Evolutionary conservation across 1,140 invertebrate species (phyloP).

Genomic region (Galleria mellonella): DNA sequence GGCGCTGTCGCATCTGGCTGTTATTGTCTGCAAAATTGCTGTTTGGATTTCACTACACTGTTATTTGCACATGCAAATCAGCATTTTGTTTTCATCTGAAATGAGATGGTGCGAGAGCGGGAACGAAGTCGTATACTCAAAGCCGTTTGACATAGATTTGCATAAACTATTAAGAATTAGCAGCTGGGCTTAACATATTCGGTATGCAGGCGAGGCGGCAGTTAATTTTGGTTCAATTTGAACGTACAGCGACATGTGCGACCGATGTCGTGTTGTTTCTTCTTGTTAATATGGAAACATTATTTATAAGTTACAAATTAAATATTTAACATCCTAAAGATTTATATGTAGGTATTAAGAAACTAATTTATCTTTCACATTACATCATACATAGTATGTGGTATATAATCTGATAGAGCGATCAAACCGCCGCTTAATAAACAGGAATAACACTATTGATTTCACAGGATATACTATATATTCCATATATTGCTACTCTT

Average conservation of each 20-base stretch:
- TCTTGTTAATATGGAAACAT: background rate
- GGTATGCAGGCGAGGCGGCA: conserved; percentile 11
- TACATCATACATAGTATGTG: too few species aligned
- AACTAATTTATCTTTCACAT: too few species aligned
- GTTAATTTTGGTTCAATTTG: conserved; percentile 15
- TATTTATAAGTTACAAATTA: too few species aligned
- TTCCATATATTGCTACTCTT: too few species aligned
- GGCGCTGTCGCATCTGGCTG: conserved; percentile 44
- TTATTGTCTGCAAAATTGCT: conserved; percentile 64
- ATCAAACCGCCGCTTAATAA: too few species aligned
- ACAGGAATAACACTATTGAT: too few species aligned
- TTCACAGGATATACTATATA: too few species aligned
- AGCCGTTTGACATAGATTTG: conserved; percentile 40
- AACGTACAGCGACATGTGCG: conserved; percentile 4
- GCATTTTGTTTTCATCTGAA: conserved; percentile 58
- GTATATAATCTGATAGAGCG: too few species aligned
- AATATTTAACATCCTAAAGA: too few species aligned
- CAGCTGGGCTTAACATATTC: conserved; percentile 39
- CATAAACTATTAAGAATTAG: conserved; percentile 62
- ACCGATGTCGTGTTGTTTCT: background rate
- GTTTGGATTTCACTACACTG: conserved; percentile 63
- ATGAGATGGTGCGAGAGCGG: conserved; percentile 27
- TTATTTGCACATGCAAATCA: conserved; percentile 70
- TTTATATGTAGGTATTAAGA: too few species aligned
- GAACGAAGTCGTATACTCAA: conserved; percentile 25